Base-by-base conservation (phyloP, 2,797 vertebrate species). In the Pachyuromys duprasi region DNA sequence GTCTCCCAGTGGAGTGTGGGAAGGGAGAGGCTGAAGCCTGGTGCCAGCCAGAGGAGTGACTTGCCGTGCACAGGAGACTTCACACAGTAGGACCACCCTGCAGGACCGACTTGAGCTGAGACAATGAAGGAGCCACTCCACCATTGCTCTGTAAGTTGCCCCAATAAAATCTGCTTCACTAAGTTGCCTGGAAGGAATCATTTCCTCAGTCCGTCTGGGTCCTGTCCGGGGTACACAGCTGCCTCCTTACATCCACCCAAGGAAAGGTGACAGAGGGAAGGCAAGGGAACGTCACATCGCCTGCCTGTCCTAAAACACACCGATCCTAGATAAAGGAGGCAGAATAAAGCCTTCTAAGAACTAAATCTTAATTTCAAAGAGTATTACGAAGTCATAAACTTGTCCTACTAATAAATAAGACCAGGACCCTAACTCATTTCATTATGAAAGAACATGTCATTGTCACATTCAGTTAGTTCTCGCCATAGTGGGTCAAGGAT, bases 361-460 rank as follows among this genome's bases (percentile, higher is more conserved):
- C 42, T 91, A 39, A 82, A 39, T 26, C 33, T 82, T 60, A 18
- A 97, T 87, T 97, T 92, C 93, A 90, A 81, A 90, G 3, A 45
- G 67, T 75, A 86, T 60, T 0, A 92, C 76, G 95, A 76, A 97
- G 89, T 8, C 89, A 81, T 96, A 86, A 95, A 95, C 53, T 39
- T 74, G 18, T 63, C 97, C 97, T 95, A 96, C 89, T 96, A 78
- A 96, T 33, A 76, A 78, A 96, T 33, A 76, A 96, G 94, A 57
- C 53, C 88, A 86, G 96, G 92, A 93, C 22, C 60, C 92, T 97
- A 96, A 97, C 36, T 97, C n/a, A 90, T 78, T 97, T 97, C 84
- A 62, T 96, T 97, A 91, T 81, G 97, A 74, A 90, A 0, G 90
- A 0, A 79, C 70, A 94, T 80, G 88, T 86, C 67, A 81, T 87